These are phyloP conservation scores for Acrobasis suavella DNA, from an alignment of 2,888 invertebrate genomes.

Conservation along the genomic window DNA sequence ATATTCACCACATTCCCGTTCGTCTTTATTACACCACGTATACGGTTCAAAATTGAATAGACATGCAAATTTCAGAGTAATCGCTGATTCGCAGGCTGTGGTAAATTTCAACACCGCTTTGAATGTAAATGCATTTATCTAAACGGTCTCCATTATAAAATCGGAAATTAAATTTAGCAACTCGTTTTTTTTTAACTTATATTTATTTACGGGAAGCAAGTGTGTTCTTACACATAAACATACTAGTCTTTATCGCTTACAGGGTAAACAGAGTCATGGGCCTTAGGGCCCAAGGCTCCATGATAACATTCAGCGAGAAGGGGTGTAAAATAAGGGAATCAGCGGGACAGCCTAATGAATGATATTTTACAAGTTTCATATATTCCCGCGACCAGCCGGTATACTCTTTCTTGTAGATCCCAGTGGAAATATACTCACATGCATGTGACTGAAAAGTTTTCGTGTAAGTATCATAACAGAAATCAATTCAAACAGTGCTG, in stretches of 20 bases:
- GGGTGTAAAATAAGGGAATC: no score
- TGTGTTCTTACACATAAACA: not conserved
- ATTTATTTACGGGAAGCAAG: not conserved
- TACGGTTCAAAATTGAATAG: slow-evolving; percentile 5
- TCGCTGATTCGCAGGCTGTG: slow-evolving; percentile 15
- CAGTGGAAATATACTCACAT: no score
- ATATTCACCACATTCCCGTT: slow-evolving; percentile 29
- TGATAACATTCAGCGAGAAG: no score
- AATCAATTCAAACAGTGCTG: not conserved
- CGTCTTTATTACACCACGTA: not conserved
- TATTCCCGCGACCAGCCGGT: no score
- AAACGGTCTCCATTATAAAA: slow-evolving; percentile 18
- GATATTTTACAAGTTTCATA: no score
- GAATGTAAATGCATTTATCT: slow-evolving; percentile 23
- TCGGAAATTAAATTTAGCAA: slow-evolving; percentile 9
- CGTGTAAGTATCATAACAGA: no score
- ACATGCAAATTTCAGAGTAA: slow-evolving; percentile 9
- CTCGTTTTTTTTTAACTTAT: not conserved
- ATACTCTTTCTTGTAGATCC: no score
- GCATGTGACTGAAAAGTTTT: no score
- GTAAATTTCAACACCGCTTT: slow-evolving; percentile 15
- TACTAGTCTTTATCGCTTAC: no score
- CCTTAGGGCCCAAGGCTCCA: no score
- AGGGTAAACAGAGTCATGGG: no score
- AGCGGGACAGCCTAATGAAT: no score